Conservation (phyloP, 2,888 invertebrate genomes). For the Hydrotaea cyrtoneurina region DNA sequence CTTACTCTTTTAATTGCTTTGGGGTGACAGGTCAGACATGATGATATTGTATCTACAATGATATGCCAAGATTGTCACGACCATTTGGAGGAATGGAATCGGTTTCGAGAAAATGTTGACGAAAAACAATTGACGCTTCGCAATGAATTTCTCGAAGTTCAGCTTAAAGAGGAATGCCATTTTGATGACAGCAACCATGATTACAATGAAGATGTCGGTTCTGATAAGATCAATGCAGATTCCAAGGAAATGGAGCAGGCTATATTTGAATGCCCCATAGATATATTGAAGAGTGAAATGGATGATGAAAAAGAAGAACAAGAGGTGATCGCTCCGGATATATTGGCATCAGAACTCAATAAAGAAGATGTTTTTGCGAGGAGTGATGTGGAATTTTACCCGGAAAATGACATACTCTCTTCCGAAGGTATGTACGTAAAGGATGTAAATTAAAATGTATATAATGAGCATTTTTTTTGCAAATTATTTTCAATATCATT, state of each 20-base stretch:
- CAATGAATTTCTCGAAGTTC: conserved; percentile 68
- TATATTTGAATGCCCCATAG: conserved; percentile 51
- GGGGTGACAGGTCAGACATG: conserved; percentile 65
- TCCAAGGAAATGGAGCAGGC: conserved; percentile 20
- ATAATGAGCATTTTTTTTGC: no score
- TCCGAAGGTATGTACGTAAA: conserved; percentile 49
- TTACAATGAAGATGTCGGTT: conserved; percentile 4
- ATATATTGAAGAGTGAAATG: conserved; percentile 55
- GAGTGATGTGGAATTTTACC: conserved; percentile 32
- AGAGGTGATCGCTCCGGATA: conserved; percentile 50
- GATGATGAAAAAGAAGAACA: conserved; percentile 58
- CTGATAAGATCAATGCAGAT: conserved; percentile 4
- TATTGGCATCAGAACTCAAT: conserved; percentile 30
- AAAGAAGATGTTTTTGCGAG: conserved; percentile 57
- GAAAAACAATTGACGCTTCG: conserved; percentile 66
- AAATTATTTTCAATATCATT: no score
- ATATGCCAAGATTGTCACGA: conserved; percentile 69
- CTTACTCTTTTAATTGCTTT: conserved; percentile 7
- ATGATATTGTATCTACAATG: conserved; percentile 68
- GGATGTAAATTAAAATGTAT: no score
- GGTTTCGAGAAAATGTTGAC: conserved; percentile 67
- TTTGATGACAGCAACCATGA: conserved; percentile 38
- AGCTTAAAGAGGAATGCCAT: conserved; percentile 59
- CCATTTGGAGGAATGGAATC: conserved; percentile 69
- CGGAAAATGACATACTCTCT: conserved; percentile 12